Evolutionary conservation across 30 jellyfish, hydroid and myxozoan genomes (phyloP), one percentile per base, ranked within the genome.

Genomic region (Turritopsis dohrnii): DNA sequence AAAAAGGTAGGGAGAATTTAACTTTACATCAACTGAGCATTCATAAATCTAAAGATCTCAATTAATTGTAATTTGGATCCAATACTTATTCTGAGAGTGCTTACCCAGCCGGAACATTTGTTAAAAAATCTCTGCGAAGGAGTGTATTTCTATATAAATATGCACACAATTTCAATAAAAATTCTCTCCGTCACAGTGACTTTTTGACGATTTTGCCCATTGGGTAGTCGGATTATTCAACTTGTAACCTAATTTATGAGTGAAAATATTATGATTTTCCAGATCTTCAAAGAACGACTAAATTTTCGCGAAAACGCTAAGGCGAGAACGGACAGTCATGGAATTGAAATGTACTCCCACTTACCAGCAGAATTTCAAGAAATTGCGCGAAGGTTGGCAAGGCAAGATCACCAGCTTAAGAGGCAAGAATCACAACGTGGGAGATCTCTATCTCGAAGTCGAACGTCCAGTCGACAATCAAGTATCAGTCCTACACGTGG

Each of bases 291-390:
- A 9, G 97, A 94, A 54, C 88, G 88, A 29, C 79, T 94, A 21
- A 83, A 76, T 65, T 94, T 94, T 85, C 93, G 96, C 13, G 85
- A 86, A 52, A 89, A 89, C 8, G 99, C 99, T 0, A 95, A 89
- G 89, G 75, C 97, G 53, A 95, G 95, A 21, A 87, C 97, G 8
- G 99, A 94, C 65, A 86, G 96, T 9, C 97, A 94, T 76, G 99
- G 99, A 16, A 74, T 94, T 16, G 99, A 89, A 82, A 94, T 86
- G 96, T 94, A 88, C 87, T 85, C 97, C 29, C 96, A 94, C 74
- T 84, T 94, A 71, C 99, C 99, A 0, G 95, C 86, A 29, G 99
- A 94, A 84, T 94, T 94, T 71, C 99, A 94, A 87, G 99, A 94
- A 79, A 94, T 94, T 19, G 99, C 99, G 5, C 90, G 99, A 8